Percentiles rank a stretch among this genome's conserved stretches.
Conservation (phyloP, 2,797 vertebrate species). For the Anguilla marmorata region DNA sequence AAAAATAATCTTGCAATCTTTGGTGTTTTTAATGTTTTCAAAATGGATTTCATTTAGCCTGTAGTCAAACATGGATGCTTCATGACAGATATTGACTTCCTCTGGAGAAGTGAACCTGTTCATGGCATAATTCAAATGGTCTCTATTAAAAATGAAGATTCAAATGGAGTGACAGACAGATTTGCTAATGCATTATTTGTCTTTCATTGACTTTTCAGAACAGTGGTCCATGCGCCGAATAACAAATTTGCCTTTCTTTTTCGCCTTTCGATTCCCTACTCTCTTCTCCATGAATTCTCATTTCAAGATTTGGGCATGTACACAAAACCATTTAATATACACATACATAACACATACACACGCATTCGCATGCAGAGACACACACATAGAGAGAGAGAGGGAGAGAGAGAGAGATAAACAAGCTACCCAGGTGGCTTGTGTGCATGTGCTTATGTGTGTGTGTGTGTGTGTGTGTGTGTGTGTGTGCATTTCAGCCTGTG, state of each 20-base stretch:
- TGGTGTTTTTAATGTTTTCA: neutral
- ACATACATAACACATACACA: no score
- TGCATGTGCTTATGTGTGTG: neutral
- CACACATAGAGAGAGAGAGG: neutral
- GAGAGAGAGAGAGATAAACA: no score
- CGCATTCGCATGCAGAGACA: neutral
- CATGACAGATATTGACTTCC: slow-evolving; percentile 11
- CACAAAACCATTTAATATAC: neutral
- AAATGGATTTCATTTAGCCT: slow-evolving; percentile 2
- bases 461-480: neutral
- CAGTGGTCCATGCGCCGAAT: neutral
- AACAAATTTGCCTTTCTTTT: neutral
- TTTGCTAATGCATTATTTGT: slow-evolving; percentile 15
- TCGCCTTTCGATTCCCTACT: neutral
- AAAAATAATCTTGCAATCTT: neutral
- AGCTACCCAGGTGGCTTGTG: neutral
- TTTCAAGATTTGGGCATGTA: neutral
- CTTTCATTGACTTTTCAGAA: slow-evolving; percentile 9
- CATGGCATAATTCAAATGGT: neutral
- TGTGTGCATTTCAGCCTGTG: neutral
- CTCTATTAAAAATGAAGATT: slow-evolving; percentile 2
- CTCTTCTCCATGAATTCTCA: neutral
- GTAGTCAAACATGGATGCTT: slow-evolving; percentile 10
- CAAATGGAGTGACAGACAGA: slow-evolving; percentile 14
- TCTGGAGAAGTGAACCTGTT: neutral